Evolutionary conservation across 2,888 invertebrate species (phyloP).

Genomic region (Mythimna pallens): DNA sequence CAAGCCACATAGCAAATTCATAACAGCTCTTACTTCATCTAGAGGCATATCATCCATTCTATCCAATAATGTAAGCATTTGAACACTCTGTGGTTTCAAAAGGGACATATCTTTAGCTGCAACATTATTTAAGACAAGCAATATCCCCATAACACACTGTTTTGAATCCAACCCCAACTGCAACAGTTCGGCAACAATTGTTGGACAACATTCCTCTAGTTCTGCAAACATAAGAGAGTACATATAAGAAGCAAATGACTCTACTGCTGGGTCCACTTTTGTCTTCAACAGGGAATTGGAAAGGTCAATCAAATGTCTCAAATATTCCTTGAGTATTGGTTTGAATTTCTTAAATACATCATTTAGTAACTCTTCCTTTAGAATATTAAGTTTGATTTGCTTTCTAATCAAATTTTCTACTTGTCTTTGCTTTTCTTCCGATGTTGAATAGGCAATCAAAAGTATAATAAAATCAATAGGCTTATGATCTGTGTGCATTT

Average conservation of each 20-base stretch:
- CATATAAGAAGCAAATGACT: conserved; percentile 91
- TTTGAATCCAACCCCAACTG: conserved; percentile 83
- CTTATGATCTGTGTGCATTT: conserved; percentile 89
- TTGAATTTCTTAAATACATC: conserved; percentile 90
- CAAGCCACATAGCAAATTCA: conserved; percentile 94
- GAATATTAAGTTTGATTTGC: conserved; percentile 91
- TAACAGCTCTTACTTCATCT: conserved; percentile 93
- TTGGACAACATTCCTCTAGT: conserved; percentile 81
- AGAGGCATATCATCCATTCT: conserved; percentile 94
- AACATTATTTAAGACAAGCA: conserved; percentile 83
- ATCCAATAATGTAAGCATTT: conserved; percentile 93
- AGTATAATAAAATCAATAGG: conserved; percentile 93
- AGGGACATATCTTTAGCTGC: conserved; percentile 82
- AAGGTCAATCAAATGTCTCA: conserved; percentile 90
- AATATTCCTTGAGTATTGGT: conserved; percentile 89
- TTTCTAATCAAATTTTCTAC: conserved; percentile 92
- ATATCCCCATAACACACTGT: conserved; percentile 80
- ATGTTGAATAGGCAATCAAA: conserved; percentile 91
- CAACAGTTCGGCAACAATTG: conserved; percentile 83
- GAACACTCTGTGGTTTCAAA: conserved; percentile 90
- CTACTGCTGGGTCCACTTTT: conserved; percentile 86
- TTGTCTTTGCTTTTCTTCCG: conserved; percentile 91
- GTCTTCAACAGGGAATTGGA: conserved; percentile 89
- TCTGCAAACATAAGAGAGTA: conserved; percentile 89
- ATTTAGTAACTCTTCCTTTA: conserved; percentile 90